Percentiles rank a stretch among this genome's conserved stretches.
phyloP scores from a whole-genome alignment of 1,140 invertebrate genomes.

The Ceratitis capitata region DNA sequence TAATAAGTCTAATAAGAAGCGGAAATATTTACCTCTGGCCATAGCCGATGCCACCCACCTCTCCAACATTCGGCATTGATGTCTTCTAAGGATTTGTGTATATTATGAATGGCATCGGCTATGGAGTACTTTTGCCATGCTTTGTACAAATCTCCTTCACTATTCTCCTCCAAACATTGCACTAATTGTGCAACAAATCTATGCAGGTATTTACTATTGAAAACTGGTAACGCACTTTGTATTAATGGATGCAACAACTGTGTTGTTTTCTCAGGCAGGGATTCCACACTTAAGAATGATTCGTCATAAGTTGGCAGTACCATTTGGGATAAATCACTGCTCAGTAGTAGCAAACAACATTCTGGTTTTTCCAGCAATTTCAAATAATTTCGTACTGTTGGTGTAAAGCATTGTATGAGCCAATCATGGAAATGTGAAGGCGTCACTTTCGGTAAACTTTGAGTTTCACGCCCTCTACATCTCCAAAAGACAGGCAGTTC shows the following conservation, averaged over 20 bases:
- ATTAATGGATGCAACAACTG: neutral
- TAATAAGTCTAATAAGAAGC: neutral
- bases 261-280: neutral
- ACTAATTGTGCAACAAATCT: neutral
- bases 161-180: neutral
- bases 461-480: neutral
- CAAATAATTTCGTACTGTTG: neutral
- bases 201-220: neutral
- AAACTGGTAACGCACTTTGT: neutral
- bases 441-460: neutral
- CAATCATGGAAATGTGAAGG: slow-evolving; percentile 11
- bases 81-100: neutral
- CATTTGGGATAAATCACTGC: neutral
- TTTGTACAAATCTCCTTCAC: neutral
- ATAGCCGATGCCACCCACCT: neutral
- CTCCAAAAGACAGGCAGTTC: neutral
- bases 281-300: neutral
- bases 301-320: slow-evolving; percentile 5
- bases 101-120: neutral
- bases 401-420: neutral
- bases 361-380: neutral
- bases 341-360: neutral
- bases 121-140: neutral
- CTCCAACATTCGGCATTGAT: neutral
- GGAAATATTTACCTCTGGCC: neutral